A percentile compares a stretch with the other conserved stretches of the same genome.
Conservation (phyloP, 2,113 vertebrate species). For the Onychorhynchus coronatus region DNA sequence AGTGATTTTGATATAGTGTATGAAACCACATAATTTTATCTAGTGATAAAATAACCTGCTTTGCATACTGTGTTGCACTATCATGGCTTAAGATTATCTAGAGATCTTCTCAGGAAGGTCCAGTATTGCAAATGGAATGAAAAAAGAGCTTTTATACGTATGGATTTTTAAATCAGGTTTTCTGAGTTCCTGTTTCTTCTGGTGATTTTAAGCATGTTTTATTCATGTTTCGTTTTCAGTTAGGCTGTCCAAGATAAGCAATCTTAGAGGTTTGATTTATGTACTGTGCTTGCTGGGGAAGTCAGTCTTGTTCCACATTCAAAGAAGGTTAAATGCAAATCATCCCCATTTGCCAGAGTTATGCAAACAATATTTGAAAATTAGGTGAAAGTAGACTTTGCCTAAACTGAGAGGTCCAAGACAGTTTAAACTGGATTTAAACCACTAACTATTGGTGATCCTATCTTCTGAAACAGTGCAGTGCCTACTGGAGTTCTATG, state of each 20-base stretch:
- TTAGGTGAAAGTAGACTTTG: background rate
- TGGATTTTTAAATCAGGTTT: background rate
- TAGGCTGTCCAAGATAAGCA: background rate
- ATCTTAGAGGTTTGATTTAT: background rate
- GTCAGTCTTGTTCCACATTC: background rate
- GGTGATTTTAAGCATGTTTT: background rate
- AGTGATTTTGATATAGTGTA: background rate
- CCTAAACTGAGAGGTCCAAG: background rate
- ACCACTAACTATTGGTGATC: background rate
- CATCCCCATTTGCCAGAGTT: background rate
- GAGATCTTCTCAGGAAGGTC: background rate
- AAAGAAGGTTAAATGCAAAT: background rate
- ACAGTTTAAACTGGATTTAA: background rate
- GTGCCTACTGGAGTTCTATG: background rate
- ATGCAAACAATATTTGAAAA: background rate
- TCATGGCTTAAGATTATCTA: background rate
- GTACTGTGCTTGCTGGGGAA: background rate
- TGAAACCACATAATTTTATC: background rate
- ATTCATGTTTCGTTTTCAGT: background rate
- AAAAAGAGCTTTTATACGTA: background rate
- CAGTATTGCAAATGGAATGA: background rate
- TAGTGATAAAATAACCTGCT: background rate
- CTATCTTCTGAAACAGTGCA: background rate
- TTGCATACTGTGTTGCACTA: background rate
- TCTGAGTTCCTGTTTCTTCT: background rate